Conservation (phyloP, 2,888 invertebrate genomes). For the Agriotes lineatus region DNA sequence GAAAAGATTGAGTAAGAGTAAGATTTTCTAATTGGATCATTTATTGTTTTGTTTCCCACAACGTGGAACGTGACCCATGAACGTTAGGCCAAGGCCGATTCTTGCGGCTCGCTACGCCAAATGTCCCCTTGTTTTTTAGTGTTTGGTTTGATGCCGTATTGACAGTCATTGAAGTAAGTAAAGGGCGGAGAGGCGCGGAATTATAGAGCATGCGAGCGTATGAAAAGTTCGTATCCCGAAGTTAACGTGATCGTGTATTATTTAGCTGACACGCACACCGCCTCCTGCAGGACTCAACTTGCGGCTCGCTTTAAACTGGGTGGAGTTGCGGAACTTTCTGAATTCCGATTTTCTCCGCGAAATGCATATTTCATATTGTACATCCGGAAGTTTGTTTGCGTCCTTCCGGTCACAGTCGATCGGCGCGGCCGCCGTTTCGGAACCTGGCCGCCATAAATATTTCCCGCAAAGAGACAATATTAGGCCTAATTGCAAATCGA, state of each 20-base stretch:
- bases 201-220: not conserved
- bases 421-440: conserved; percentile 12
- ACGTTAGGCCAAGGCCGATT: too few relatives aligned
- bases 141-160: too few relatives aligned
- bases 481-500: conserved; percentile 63
- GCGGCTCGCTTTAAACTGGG: conserved; percentile 47
- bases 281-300: conserved; percentile 44
- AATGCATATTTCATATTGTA: conserved; percentile 48
- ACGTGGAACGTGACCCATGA: too few relatives aligned
- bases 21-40: too few relatives aligned
- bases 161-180: not conserved
- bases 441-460: conserved; percentile 21
- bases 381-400: conserved; percentile 34
- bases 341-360: conserved; percentile 45
- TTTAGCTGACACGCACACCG: conserved; percentile 51
- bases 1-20: too few relatives aligned
- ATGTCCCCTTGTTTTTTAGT: too few relatives aligned
- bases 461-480: conserved; percentile 50
- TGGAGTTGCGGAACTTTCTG: conserved; percentile 47
- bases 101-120: too few relatives aligned
- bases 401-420: conserved; percentile 37
- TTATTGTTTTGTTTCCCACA: too few relatives aligned
- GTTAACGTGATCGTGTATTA: conserved; percentile 48
- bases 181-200: not conserved
- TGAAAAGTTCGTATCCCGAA: conserved; percentile 11